Conservation (phyloP, 2,113 vertebrate species). For the Chaenocephalus aceratus region DNA sequence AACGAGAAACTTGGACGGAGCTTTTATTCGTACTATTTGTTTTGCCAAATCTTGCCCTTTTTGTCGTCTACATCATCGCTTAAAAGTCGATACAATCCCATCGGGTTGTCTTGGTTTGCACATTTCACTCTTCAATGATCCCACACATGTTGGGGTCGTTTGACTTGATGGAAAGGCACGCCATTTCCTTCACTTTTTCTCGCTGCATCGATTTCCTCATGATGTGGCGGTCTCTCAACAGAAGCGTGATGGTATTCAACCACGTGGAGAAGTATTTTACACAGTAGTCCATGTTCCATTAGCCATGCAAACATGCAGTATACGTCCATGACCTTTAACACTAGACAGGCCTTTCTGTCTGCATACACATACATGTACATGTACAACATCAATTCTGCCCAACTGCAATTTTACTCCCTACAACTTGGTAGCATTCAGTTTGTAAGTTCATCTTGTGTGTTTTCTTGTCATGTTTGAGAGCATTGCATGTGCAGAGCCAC, state of each 20-base stretch:
- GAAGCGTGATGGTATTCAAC: background rate
- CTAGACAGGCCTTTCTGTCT: background rate
- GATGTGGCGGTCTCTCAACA: background rate
- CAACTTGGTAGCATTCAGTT: no score
- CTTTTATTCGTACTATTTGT: no score
- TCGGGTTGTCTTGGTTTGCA: background rate
- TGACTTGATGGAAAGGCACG: background rate
- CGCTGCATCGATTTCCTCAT: background rate
- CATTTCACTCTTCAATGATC: background rate
- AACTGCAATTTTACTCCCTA: background rate
- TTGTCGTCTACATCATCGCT: background rate
- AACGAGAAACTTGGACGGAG: no score
- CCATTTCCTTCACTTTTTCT: background rate
- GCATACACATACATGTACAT: background rate
- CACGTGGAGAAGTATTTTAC: no score
- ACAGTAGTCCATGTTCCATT: background rate
- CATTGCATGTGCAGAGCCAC: background rate
- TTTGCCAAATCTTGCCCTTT: no score
- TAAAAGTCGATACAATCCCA: background rate
- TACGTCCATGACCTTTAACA: background rate
- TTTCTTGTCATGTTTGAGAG: background rate
- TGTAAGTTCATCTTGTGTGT: background rate
- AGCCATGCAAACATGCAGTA: background rate
- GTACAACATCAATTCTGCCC: no score
- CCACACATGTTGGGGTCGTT: background rate